Percentiles rank a stretch among this genome's conserved stretches.
phyloP scores from a whole-genome alignment of 92 coral and sea anemone genomes.

The Porites divaricata region DNA sequence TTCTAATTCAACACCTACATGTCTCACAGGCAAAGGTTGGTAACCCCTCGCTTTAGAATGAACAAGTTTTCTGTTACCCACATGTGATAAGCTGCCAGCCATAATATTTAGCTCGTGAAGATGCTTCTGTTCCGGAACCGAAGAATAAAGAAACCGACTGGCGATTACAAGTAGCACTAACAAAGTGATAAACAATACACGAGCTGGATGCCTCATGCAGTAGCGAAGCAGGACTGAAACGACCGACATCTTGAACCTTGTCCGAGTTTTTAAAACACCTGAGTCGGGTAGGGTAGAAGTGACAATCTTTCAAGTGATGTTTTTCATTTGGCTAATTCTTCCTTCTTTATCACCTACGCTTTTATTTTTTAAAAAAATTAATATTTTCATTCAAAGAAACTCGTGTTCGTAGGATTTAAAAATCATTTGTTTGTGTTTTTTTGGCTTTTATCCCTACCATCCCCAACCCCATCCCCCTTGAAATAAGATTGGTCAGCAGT shows the following conservation, averaged over 20 bases:
- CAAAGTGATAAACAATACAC: constrained; percentile 23
- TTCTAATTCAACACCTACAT: background rate
- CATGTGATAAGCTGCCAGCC: constrained; percentile 26
- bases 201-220: constrained; percentile 40
- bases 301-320: background rate
- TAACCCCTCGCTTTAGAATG: background rate
- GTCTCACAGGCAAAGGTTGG: background rate
- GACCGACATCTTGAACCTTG: constrained; percentile 36
- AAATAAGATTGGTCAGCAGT: constrained; percentile 18
- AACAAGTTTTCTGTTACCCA: background rate
- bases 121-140: constrained; percentile 26
- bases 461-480: background rate
- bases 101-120: constrained; percentile 29
- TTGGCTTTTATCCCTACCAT: background rate
- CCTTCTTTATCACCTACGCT: no score
- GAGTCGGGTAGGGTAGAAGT: background rate
- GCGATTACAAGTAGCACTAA: constrained; percentile 30
- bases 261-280: background rate
- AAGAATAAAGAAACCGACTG: constrained; percentile 41
- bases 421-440: background rate
- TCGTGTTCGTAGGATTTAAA: background rate
- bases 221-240: constrained; percentile 11
- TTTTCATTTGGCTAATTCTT: no score
- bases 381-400: background rate
- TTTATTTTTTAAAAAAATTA: no score